Evolutionary conservation across 2,797 vertebrate genomes (phyloP), one percentile per base, ranked within the genome.

Genomic region (Xerus rutilus): DNA sequence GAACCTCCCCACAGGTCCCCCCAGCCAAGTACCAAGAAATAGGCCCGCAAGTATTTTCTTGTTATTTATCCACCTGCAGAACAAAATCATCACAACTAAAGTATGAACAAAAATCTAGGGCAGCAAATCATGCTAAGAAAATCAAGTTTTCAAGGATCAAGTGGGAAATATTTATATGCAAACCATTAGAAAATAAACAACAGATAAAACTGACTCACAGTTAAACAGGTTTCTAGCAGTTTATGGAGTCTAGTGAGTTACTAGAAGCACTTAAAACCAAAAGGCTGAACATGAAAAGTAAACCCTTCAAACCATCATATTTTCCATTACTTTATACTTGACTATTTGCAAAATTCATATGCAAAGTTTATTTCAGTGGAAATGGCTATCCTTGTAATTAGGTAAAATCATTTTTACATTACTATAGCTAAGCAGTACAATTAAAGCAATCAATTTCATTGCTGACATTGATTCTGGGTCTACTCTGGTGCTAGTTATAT

Each of bases 321-420:
- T 85, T 30, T 54, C 65, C 39, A 62, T 35, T 59, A 54, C 65
- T 77, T 91, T 64, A 54, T 70, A 52, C 20, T 49, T 30, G 11
- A 70, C 39, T 43, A 83, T 43, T 52, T 47, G 70, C 20, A 91
- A 85, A 45, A 3, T 69, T 87, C 17, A 94, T 3, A 65, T 5
- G 25, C n/a, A 57, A 77, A 73, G 54, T 76, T 81, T 57, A 94
- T 87, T 47, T 43, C 69, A 84, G 85, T 87, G 39, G 86, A 85
- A 84, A 85, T n/a, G 23, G 72, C 49, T 87, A 52, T 69, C 62
- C 25, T 23, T 83, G 30, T 62, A 78, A 86, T 65, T 74, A 69
- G 74, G 70, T 86, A 91, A 81, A 76, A 47, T 93, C 39, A 57
- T 82, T 81, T 76, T 70, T 70, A 78, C 17, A 23, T 0, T 45